Evolutionary conservation across 2,113 vertebrate genomes (phyloP).

Genomic region (Raphicerus campestris): DNA sequence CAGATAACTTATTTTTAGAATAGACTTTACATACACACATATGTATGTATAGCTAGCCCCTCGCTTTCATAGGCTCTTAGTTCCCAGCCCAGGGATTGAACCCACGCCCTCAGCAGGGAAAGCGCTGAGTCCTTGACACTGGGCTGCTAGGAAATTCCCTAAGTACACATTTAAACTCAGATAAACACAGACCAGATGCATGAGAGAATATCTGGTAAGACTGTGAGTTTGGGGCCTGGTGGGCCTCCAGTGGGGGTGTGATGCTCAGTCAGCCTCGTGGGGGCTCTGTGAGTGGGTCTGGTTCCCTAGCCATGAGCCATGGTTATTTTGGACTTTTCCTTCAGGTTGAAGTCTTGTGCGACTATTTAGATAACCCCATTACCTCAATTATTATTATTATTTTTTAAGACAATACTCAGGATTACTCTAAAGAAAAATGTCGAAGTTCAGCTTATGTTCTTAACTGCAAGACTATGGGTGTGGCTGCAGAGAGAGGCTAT

Average conservation of each 20-base stretch:
- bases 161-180: not conserved
- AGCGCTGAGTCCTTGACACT: accelerated
- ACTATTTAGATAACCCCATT: not conserved
- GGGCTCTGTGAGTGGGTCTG: not conserved
- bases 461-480: not conserved
- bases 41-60: not conserved
- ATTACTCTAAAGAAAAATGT: not conserved
- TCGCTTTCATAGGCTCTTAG: not conserved
- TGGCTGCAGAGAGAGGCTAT: not conserved
- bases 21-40: not conserved
- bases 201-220: not conserved
- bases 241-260: not conserved
- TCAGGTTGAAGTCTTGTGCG: not conserved
- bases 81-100: not conserved
- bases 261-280: not conserved
- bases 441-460: not conserved
- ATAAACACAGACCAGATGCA: not conserved
- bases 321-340: not conserved
- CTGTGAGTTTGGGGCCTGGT: not conserved
- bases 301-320: not conserved
- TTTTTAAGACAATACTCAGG: not conserved
- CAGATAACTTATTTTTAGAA: not conserved
- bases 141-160: not conserved
- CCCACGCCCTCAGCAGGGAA: not conserved
- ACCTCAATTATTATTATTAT: not conserved